Evolutionary conservation across 2,888 invertebrate species (phyloP).

Genomic region (Emmelina monodactyla): DNA sequence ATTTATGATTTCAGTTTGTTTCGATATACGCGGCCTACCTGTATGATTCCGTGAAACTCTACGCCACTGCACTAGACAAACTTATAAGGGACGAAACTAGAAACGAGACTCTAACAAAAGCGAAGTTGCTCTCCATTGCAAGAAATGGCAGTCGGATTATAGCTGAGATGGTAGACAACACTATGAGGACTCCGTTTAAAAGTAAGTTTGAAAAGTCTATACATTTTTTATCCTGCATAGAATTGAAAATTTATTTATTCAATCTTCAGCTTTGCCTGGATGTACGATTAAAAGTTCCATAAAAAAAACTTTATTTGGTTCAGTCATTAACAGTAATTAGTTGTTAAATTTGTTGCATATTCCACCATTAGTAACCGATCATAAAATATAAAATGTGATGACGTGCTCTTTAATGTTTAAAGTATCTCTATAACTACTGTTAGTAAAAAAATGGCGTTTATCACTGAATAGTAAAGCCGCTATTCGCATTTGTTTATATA

Average conservation of each 20-base stretch:
- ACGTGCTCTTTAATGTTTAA: too few relatives aligned
- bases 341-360: too few relatives aligned
- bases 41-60: slow-evolving; percentile 93
- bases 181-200: slow-evolving; percentile 75
- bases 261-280: too few relatives aligned
- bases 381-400: too few relatives aligned
- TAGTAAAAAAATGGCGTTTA: too few relatives aligned
- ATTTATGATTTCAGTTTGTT: slow-evolving; percentile 69
- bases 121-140: slow-evolving; percentile 72
- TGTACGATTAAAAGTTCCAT: too few relatives aligned
- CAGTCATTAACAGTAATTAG: too few relatives aligned
- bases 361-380: too few relatives aligned
- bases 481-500: too few relatives aligned
- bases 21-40: slow-evolving; percentile 92
- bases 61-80: slow-evolving; percentile 85
- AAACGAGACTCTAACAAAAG: slow-evolving; percentile 61
- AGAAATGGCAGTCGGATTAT: slow-evolving; percentile 89
- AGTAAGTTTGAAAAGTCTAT: slow-evolving; percentile 69
- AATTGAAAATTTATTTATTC: background rate
- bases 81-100: slow-evolving; percentile 68
- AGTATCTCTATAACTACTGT: too few relatives aligned
- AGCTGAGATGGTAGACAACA: slow-evolving; percentile 80
- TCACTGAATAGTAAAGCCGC: too few relatives aligned
- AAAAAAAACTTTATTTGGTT: too few relatives aligned
- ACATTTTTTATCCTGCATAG: background rate